These are phyloP conservation scores for Myrmecobius fasciatus DNA, from an alignment of 2,113 vertebrate species.

Conservation along the genomic window DNA sequence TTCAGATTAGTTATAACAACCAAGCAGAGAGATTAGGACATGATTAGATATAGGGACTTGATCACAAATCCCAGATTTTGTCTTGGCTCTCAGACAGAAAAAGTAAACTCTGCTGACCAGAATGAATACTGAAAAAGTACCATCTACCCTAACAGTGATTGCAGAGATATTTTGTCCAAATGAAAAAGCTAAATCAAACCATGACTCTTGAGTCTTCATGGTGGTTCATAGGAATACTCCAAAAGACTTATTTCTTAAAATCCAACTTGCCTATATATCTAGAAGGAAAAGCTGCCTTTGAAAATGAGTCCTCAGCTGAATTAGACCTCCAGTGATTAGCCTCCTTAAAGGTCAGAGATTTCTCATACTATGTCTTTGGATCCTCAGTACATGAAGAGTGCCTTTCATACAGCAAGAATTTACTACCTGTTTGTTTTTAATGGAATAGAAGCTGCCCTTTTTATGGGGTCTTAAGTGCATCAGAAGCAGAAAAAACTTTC, in stretches of 20 bases:
- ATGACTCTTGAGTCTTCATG: neutral
- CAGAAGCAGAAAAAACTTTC: neutral
- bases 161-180: constrained; percentile 43
- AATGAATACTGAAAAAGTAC: neutral
- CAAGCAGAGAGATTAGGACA: neutral
- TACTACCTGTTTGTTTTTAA: neutral
- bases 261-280: neutral
- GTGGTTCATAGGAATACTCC: neutral
- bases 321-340: neutral
- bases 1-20: constrained; percentile 17
- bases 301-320: neutral
- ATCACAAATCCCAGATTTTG: neutral
- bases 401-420: neutral
- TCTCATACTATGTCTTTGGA: neutral
- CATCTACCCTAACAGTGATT: constrained; percentile 36
- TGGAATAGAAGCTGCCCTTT: neutral
- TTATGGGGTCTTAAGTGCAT: neutral
- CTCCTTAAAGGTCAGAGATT: neutral
- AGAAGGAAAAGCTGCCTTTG: neutral
- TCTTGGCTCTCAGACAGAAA: constrained; percentile 32
- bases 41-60: neutral
- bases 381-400: neutral
- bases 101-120: neutral
- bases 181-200: constrained; percentile 12
- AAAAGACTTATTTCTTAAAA: neutral